Evolutionary conservation across 2,888 invertebrate genomes (phyloP).

Genomic region (Crepidodera aurea): DNA sequence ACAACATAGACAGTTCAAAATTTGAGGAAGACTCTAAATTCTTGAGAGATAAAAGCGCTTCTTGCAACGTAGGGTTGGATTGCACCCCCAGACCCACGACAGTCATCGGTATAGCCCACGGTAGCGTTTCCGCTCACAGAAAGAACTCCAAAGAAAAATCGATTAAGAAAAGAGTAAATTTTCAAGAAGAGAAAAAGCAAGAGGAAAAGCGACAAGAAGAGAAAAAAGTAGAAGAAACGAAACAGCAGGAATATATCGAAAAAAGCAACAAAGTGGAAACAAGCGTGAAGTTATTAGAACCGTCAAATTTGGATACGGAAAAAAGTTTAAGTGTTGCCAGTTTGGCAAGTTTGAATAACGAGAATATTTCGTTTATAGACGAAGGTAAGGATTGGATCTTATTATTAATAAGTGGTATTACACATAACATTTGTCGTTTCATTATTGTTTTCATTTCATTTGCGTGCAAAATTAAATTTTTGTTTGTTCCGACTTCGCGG

Average conservation of each 20-base stretch:
- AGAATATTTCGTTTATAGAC: conserved; percentile 59
- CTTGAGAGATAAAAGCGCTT: conserved; percentile 80
- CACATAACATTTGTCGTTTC: no score
- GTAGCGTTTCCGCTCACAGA: conserved; percentile 45
- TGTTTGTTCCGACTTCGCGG: no score
- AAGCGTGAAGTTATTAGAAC: conserved; percentile 13
- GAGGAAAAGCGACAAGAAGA: conserved; percentile 46
- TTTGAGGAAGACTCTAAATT: conserved; percentile 64
- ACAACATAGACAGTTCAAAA: conserved; percentile 56
- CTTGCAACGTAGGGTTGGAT: conserved; percentile 79
- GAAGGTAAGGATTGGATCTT: conserved; percentile 44
- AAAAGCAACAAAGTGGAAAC: conserved; percentile 24
- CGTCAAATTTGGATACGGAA: conserved; percentile 54
- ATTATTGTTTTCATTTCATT: no score
- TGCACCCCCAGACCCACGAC: conserved; percentile 74
- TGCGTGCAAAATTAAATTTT: no score
- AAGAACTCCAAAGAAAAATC: conserved; percentile 55
- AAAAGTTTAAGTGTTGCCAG: conserved; percentile 59
- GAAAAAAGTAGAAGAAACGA: conserved; percentile 35
- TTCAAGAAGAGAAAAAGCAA: conserved; percentile 43
- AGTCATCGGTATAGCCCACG: conserved; percentile 54
- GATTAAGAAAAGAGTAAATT: conserved; percentile 53
- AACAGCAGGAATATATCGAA: conserved; percentile 42
- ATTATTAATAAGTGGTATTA: no score
- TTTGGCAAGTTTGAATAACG: conserved; percentile 57